A percentile compares a stretch with the other conserved stretches of the same genome.
phyloP scores from a whole-genome alignment of 23 tunicate species.

The Halocynthia aurantium region DNA sequence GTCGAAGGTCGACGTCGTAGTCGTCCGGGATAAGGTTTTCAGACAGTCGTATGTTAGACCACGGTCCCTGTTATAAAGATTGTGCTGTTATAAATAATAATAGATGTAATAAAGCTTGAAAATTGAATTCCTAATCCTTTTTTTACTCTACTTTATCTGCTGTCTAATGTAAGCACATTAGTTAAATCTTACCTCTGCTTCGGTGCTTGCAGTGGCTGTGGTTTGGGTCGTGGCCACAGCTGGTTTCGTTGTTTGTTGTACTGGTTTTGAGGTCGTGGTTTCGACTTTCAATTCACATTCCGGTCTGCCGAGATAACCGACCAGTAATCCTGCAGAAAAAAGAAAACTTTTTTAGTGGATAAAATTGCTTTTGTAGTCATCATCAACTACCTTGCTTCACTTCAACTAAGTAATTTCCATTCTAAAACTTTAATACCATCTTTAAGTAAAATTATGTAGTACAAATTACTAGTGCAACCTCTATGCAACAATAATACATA shows the following conservation, averaged over 20 bases:
- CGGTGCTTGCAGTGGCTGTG: background rate
- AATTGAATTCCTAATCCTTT: too few species aligned
- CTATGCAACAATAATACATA: too few species aligned
- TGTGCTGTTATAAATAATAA: too few species aligned
- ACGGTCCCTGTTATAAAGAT: conserved; percentile 8
- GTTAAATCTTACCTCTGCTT: too few species aligned
- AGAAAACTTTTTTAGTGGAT: too few species aligned
- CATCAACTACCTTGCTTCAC: too few species aligned
- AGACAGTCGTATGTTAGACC: conserved; percentile 51
- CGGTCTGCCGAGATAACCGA: conserved; percentile 35
- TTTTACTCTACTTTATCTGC: too few species aligned
- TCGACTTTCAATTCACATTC: conserved; percentile 8
- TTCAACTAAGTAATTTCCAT: background rate
- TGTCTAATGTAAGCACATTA: too few species aligned
- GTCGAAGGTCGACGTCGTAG: conserved; percentile 51
- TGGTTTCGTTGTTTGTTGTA: background rate
- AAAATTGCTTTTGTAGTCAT: too few species aligned
- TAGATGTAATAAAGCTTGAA: too few species aligned
- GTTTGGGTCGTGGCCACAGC: background rate
- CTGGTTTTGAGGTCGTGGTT: background rate
- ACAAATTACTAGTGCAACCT: too few species aligned
- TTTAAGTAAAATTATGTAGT: too few species aligned
- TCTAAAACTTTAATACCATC: background rate
- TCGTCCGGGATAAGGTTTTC: conserved; percentile 30
- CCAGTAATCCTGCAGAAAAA: conserved; percentile 12